Percentiles rank a stretch among this genome's conserved stretches.
phyloP scores from a whole-genome alignment of 2,113 vertebrate species.

The Rattus norvegicus region DNA sequence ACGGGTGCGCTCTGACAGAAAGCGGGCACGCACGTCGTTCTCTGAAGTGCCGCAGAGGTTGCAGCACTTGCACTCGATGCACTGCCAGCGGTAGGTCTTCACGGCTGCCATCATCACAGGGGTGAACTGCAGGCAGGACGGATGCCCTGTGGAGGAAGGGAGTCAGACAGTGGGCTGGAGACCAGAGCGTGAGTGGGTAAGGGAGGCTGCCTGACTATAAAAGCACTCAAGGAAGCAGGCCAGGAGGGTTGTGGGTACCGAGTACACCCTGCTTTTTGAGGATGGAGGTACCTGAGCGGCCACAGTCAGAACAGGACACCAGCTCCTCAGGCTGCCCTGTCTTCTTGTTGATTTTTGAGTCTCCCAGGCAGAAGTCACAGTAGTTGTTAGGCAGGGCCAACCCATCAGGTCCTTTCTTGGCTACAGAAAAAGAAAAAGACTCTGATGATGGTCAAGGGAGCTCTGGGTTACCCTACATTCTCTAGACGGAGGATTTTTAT shows the following conservation, averaged over 20 bases:
- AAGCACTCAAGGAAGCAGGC: not conserved
- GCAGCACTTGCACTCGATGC: slow-evolving; percentile 99
- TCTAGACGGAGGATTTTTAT: not conserved
- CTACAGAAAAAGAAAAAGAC: slow-evolving; percentile 77
- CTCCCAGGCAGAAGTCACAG: slow-evolving; percentile 98
- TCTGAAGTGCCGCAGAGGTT: slow-evolving; percentile 97
- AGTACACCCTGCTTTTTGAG: not conserved
- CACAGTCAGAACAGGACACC: slow-evolving; percentile 98
- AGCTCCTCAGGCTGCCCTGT: slow-evolving; percentile 96
- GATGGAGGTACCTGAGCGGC: slow-evolving; percentile 91
- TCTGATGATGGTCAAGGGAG: not conserved
- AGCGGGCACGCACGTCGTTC: slow-evolving; percentile 92
- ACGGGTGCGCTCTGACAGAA: not conserved
- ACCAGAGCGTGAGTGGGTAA: no score
- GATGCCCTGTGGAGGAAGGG: slow-evolving; percentile 87
- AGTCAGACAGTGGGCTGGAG: not conserved
- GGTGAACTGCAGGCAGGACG: slow-evolving; percentile 97
- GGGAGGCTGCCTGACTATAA: not conserved
- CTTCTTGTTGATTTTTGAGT: slow-evolving; percentile 97
- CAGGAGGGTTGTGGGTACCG: not conserved
- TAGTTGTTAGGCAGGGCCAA: slow-evolving; percentile 97
- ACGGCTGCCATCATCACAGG: slow-evolving; percentile 97
- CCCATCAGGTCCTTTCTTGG: slow-evolving; percentile 96
- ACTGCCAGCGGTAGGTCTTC: slow-evolving; percentile 98
- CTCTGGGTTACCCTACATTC: not conserved